Conservation (phyloP, 2,797 vertebrate genomes). For the Fundulus diaphanus region DNA sequence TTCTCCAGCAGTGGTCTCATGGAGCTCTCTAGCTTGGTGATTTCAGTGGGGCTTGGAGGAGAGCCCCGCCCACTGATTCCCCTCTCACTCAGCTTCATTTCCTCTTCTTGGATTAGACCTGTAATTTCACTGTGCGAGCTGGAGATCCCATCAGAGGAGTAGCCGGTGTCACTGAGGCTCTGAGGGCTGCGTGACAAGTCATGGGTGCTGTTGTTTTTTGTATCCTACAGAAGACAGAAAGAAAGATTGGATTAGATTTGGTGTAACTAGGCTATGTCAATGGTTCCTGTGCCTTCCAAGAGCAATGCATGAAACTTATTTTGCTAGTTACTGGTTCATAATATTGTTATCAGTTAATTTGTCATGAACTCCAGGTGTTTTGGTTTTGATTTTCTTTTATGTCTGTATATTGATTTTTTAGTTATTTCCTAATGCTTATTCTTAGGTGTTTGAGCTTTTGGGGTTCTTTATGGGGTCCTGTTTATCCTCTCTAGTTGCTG, state of each 20-base stretch:
- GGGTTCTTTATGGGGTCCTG: no score
- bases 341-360: neutral
- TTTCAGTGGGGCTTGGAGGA: slow-evolving; percentile 92
- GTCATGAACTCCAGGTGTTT: no score
- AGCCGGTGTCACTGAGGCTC: slow-evolving; percentile 97
- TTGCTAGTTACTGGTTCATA: neutral
- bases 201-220: slow-evolving; percentile 91
- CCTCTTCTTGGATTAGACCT: slow-evolving; percentile 94
- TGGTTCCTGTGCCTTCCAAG: neutral
- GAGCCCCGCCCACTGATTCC: slow-evolving; percentile 85
- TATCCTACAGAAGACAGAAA: slow-evolving; percentile 78
- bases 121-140: slow-evolving; percentile 99
- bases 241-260: slow-evolving; percentile 16
- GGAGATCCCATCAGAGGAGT: slow-evolving; percentile 97
- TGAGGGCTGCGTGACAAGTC: slow-evolving; percentile 97
- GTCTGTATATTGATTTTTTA: no score
- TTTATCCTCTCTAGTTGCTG: no score
- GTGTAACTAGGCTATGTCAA: neutral
- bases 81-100: slow-evolving; percentile 91
- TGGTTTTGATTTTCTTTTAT: no score
- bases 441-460: no score
- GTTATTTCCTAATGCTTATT: no score
- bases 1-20: slow-evolving; percentile 91
- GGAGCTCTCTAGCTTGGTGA: slow-evolving; percentile 93
- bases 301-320: neutral